phyloP scores from a whole-genome alignment of 2,797 vertebrate species.

The Cephalopachus bancanus region DNA sequence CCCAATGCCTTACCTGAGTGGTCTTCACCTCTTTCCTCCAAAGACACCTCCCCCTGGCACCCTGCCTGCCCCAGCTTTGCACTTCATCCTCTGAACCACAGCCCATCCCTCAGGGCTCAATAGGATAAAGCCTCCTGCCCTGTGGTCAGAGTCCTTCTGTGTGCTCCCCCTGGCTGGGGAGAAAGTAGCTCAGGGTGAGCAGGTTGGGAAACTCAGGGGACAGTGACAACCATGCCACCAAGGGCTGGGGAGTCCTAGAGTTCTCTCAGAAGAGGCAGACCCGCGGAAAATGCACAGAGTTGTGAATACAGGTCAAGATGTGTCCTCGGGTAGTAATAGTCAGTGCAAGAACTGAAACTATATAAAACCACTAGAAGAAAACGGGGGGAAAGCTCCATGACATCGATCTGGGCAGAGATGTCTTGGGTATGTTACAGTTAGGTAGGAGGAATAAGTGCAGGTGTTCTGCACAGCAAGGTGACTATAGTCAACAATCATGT shows the following conservation, averaged over 20 bases:
- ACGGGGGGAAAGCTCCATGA: background rate
- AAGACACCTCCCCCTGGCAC: too few species aligned
- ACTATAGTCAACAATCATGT: background rate
- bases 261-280: background rate
- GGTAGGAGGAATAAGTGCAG: background rate
- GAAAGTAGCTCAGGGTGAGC: background rate
- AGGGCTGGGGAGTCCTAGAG: background rate
- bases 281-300: background rate
- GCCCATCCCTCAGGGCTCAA: background rate
- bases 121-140: background rate
- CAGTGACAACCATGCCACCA: fast-evolving
- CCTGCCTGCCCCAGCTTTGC: background rate
- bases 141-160: background rate
- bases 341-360: background rate
- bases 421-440: background rate
- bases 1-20: background rate
- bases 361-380: background rate
- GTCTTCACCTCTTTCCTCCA: background rate
- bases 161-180: background rate
- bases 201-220: background rate
- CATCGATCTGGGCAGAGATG: background rate
- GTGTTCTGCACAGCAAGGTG: background rate
- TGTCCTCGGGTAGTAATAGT: background rate
- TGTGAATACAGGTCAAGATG: background rate
- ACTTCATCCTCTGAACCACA: background rate